These are phyloP conservation scores for Sphyrna mokarran DNA, from an alignment of 2,113 vertebrate genomes.

Conservation along the genomic window DNA sequence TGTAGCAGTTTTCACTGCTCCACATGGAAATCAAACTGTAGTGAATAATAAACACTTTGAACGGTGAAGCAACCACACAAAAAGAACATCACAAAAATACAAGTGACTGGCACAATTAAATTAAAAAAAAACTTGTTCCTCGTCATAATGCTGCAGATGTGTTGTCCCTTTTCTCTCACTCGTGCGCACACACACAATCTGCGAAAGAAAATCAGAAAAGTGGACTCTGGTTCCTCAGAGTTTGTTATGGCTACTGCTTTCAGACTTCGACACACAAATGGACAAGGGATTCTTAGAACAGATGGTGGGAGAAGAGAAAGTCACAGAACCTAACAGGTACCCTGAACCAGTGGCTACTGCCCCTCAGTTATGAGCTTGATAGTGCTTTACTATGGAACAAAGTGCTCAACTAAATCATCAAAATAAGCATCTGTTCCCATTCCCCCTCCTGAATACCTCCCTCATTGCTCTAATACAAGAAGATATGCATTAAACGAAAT, in stretches of 20 bases:
- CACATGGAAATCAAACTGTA: slow-evolving; percentile 20
- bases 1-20: neutral
- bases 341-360: neutral
- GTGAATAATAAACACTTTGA: neutral
- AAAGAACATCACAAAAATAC: slow-evolving; percentile 20
- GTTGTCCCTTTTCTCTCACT: neutral
- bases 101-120: neutral
- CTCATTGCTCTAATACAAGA: neutral
- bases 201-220: slow-evolving; percentile 1
- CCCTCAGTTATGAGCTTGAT: neutral
- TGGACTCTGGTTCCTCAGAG: neutral
- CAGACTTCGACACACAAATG: neutral
- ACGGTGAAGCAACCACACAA: slow-evolving; percentile 17
- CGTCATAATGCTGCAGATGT: neutral
- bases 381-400: neutral
- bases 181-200: neutral
- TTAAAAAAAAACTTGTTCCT: neutral
- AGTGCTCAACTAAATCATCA: neutral
- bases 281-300: neutral
- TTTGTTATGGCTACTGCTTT: neutral
- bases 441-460: neutral
- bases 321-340: neutral
- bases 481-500: slow-evolving; percentile 1
- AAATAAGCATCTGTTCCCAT: neutral
- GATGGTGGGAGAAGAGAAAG: neutral